Base-by-base conservation (phyloP, 2,888 invertebrate genomes). In the Heteromyza rotundicornis region DNA sequence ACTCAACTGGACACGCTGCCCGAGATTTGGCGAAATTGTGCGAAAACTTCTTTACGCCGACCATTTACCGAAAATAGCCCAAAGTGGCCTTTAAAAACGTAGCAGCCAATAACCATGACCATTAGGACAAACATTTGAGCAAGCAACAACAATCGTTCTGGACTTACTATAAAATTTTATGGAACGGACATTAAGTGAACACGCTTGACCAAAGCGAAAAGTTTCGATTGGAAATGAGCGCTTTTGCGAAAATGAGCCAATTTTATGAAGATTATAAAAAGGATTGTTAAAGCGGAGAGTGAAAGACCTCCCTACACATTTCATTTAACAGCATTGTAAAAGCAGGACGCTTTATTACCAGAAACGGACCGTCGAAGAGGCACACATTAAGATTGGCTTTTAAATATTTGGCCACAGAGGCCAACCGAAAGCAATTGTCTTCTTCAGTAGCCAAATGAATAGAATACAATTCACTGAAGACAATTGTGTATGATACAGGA, bases 371-470 rank as follows among this genome's bases (percentile, higher is more conserved):
- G 10, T 27, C 5, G 27, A 27, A 27, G 10, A 27, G n/a, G 10
- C 27, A 27, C 5, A 27, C 5, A 27, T n/a, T 27, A 27, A 27
- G 5, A 27, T 7, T 27, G 27, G 27, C 27, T 27, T 27, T 27
- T 27, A 27, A n/a, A 27, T 27, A 27, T 27, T 63, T 71, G 72
- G 76, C 76, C 74, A 76, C 73, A 76, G 71, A 74, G 73, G 67
- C 59, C 49, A 35, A 19, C 58, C 58, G 36, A 57, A 27, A 10
- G 27, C 27, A 5, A 27, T 27, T 27, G 27, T 27, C 27, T 27
- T 10, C n/a, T n/a, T n/a, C n/a, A n/a, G 27, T 10, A 27, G 27
- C 27, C 27, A 27, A 27, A 7, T 27, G n/a, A n/a, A n/a, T n/a
- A n/a, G n/a, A n/a, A n/a, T n/a, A n/a, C n/a, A n/a, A n/a, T n/a